Evolutionary conservation across 2,113 vertebrate species (phyloP), one percentile per base, ranked within the genome.

Genomic region (Fukomys damarensis): DNA sequence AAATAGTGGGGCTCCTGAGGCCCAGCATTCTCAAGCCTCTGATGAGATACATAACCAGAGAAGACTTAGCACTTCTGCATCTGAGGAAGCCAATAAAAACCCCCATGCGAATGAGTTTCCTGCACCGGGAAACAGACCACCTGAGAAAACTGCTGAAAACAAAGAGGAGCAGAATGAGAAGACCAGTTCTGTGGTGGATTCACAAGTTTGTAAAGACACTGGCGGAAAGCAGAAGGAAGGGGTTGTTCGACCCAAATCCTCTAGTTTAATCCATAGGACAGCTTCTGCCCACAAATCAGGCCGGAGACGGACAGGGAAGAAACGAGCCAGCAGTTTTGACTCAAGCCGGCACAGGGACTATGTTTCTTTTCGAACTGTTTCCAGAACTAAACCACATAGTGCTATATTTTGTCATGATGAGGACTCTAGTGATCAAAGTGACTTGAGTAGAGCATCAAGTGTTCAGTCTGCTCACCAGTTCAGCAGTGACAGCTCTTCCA

Each of bases 271-370:
- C 93, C 99, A 99, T 97, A 99, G 98, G 96, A 98, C 99, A 68
- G 97, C 98, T 61, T 99, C 99, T 96, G 97, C 98, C 26, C 99
- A 98, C 94, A 99, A 98, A 77, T 98, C 99, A 43, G 99, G 99
- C 87, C 98, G 99, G n/a, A 99, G 99, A 65, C 98, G 99, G 91
- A 98, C 98, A 43, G 99, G 99, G 56, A 99, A 99, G 98, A 99
- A 99, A 96, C 99, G 99, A 65, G 99, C 99, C 46, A 99, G 99
- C 98, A 99, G 99, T 97, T 99, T 99, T 63, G 99, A 99, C 54
- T 99, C 99, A n/a, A 99, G 99, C 96, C 99, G 99, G 72, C 99
- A 99, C 95, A 99, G 99, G 97, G 99, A 99, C 98, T 99, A 99
- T 68, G 98, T 99, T 94, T 99, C 99, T 20, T 97, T 99, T 95